Evolutionary conservation across 1,140 invertebrate genomes (phyloP).

Genomic region (Daktulosphaira vitifoliae): DNA sequence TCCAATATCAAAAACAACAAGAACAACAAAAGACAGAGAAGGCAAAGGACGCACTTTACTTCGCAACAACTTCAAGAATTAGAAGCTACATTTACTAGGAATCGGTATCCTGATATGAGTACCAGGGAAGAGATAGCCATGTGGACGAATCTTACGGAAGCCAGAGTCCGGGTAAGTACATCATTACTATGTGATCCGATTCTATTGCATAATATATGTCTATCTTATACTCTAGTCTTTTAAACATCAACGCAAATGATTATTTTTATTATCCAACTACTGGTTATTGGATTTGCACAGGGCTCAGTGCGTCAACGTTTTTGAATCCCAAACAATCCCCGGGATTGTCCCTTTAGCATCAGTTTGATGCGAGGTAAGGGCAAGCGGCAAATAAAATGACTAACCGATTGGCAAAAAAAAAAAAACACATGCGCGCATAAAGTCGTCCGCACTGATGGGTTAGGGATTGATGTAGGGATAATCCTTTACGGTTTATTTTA

Average conservation of each 20-base stretch:
- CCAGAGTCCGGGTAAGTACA: constrained; percentile 88
- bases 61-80: constrained; percentile 90
- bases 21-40: constrained; percentile 79
- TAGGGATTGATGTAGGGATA: constrained; percentile 12
- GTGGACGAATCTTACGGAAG: constrained; percentile 97
- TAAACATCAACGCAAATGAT: constrained; percentile 23
- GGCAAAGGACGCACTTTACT: constrained; percentile 92
- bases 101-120: constrained; percentile 98
- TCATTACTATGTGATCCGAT: neutral
- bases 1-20: constrained; percentile 65
- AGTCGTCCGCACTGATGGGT: constrained; percentile 2
- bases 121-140: constrained; percentile 97
- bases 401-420: constrained; percentile 30
- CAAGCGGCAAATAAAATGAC: constrained; percentile 9
- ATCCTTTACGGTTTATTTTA: constrained; percentile 32
- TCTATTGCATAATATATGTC: no score
- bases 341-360: constrained; percentile 26
- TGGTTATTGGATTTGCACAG: constrained; percentile 32
- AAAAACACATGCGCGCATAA: neutral
- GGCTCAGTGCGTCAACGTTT: constrained; percentile 32
- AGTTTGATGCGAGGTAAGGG: neutral
- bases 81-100: constrained; percentile 89
- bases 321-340: constrained; percentile 23
- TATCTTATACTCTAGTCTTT: constrained; percentile 7
- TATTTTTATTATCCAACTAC: constrained; percentile 26